Base-by-base conservation (phyloP, 1,140 invertebrate genomes). In the Sarcophaga bullata region DNA sequence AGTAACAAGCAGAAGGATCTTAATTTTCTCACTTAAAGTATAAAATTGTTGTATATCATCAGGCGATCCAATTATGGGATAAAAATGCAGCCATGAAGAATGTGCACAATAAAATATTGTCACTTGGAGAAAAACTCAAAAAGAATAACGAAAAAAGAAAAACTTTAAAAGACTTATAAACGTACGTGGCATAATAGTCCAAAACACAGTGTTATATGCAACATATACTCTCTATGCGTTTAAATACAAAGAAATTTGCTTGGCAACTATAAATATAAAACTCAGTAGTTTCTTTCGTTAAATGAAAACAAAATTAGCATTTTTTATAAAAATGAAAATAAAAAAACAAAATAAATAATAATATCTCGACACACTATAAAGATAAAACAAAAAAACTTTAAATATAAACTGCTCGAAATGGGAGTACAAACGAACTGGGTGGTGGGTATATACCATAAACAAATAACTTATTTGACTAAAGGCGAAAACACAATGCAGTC, bases 31-130 rank as follows among this genome's bases (percentile, higher is more conserved):
- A 78, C 49, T 78, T 78, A 78, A 78, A 48, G 75, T 48, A 78
- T 78, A 78, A 50, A 78, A 78, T 50, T 52, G 48, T 78, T 78
- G 62, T 78, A 78, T 25, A 78, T 68, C 73, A 76, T 76, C 49
- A 49, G 50, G 48, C 75, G 75, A 78, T 78, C 75, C 75, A 78
- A 78, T 78, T 78, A 78, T 78, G 75, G 48, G 75, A 78, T 52
- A 78, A 78, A 78, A 50, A 25, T 19, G 62, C 62, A 78, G 25
- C 75, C 17, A 50, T 11, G 13, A 50, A 50, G 17, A 78, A 78
- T 72, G 19, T 19, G 62, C 62, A 72, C 17, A 68, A 68, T 68
- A 68, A 68, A 68, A 68, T 19, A 68, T 68, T 68, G 62, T 68
- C 62, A 68, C 62, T 68, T 68, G 15, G 62, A 68, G 62, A 68